Evolutionary conservation across 1,140 invertebrate species (phyloP), one percentile per base, ranked within the genome.

Genomic region (Phthorimaea operculella): DNA sequence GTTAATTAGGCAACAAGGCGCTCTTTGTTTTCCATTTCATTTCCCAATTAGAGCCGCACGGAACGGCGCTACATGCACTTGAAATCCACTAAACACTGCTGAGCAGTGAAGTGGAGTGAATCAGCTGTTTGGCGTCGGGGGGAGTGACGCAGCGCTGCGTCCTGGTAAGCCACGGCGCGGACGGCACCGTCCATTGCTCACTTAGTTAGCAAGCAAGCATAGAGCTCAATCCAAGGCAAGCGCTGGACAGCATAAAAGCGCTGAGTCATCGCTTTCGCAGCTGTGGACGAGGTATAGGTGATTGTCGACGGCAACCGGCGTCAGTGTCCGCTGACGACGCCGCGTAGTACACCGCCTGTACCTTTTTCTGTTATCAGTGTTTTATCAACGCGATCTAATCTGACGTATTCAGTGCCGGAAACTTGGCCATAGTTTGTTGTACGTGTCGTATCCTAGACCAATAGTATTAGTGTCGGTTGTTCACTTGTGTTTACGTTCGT

Each of bases 51-150:
- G 21, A 28, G 21, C 2, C 21, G 21, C 21, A 28, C 21, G 6
- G 6, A 28, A 28, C 21, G 21, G 21, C 21, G 21, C 21, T 28
- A 28, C 21, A 28, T 28, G 21, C 21, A 28, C 21, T 28, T 28
- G 21, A 28, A 28, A 28, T 28, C 21, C 21, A 28, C 21, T 28
- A 28, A 28, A 28, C 21, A 28, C 21, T 28, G 21, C 21, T 28
- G 6, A 28, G 21, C 21, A 53, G 8, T 28, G 54, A 15, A 47
- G 58, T 52, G 36, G 36, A 60, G 62, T 75, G 71, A 79, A 83
- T 80, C 79, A 83, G 79, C 79, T 83, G 79, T 78, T 78, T 33
- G 28, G 39, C 28, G 50, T 11, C 47, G 58, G 57, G 63, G 60
- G 36, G 62, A 61, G 74, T 59, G 70, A 72, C 68, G 70, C 67